Evolutionary conservation across 2,888 invertebrate genomes (phyloP).

Genomic region (Amiota communis): DNA sequence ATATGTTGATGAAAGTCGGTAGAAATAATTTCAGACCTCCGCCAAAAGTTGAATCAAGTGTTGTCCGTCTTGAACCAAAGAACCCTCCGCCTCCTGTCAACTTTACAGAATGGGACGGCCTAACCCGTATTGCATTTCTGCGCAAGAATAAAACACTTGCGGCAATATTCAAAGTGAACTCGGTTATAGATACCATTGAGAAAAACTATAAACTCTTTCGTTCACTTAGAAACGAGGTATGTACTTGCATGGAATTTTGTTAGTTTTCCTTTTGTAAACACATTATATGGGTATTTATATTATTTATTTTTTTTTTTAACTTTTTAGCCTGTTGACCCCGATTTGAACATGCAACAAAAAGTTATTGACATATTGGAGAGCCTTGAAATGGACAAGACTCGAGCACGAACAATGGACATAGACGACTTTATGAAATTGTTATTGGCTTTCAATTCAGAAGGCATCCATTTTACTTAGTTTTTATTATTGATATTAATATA

Average conservation of each 20-base stretch:
- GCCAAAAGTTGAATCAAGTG: slow-evolving; percentile 98
- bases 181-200: slow-evolving; percentile 87
- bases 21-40: slow-evolving; percentile 99
- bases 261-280: background rate
- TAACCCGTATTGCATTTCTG: slow-evolving; percentile 94
- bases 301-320: background rate
- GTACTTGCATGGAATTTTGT: slow-evolving; percentile 36
- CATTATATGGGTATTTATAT: too few relatives aligned
- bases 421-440: slow-evolving; percentile 94
- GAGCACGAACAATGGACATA: slow-evolving; percentile 95
- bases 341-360: slow-evolving; percentile 88
- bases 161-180: slow-evolving; percentile 89
- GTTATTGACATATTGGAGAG: slow-evolving; percentile 83
- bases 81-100: slow-evolving; percentile 97
- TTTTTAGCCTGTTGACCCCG: slow-evolving; percentile 80
- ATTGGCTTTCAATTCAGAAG: slow-evolving; percentile 90
- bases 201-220: slow-evolving; percentile 93
- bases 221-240: slow-evolving; percentile 87
- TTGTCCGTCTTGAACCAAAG: slow-evolving; percentile 96
- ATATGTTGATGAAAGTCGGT: slow-evolving; percentile 96
- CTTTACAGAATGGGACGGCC: slow-evolving; percentile 98
- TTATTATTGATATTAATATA: too few relatives aligned
- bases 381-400: slow-evolving; percentile 81
- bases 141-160: slow-evolving; percentile 97
- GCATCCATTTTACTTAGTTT: slow-evolving; percentile 85